Evolutionary conservation across 2,113 vertebrate genomes (phyloP).

Genomic region (Melanotaenia duboulayi): DNA sequence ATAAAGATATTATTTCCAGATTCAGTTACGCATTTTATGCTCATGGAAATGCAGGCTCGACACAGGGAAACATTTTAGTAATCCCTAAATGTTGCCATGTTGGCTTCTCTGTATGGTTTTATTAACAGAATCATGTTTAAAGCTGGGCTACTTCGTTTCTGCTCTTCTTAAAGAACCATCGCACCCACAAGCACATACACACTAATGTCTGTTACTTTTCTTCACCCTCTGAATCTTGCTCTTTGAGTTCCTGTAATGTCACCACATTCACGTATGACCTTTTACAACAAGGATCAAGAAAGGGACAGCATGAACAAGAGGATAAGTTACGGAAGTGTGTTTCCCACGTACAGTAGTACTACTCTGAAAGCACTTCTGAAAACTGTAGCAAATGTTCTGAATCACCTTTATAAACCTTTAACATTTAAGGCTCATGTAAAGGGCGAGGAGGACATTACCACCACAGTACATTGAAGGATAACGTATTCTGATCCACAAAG

Average conservation of each 20-base stretch:
- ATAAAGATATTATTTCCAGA: background rate
- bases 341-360: background rate
- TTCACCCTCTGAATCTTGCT: constrained; percentile 5
- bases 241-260: constrained; percentile 18
- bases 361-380: constrained; percentile 35
- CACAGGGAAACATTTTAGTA: too few relatives aligned
- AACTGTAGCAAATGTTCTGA: constrained; percentile 43
- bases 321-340: background rate
- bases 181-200: constrained; percentile 26
- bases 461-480: constrained; percentile 30
- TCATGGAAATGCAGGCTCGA: background rate
- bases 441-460: background rate
- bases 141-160: constrained; percentile 11
- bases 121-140: background rate
- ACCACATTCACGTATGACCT: constrained; percentile 32
- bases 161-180: constrained; percentile 1
- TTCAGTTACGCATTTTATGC: constrained; percentile 6
- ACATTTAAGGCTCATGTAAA: constrained; percentile 12
- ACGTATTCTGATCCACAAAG: constrained; percentile 9
- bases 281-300: constrained; percentile 12
- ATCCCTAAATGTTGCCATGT: background rate
- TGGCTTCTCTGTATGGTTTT: constrained; percentile 18
- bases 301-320: constrained; percentile 1
- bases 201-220: constrained; percentile 17
- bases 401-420: constrained; percentile 18